Percentiles rank a stretch among this genome's conserved stretches.
Evolutionary conservation across 2,113 vertebrate genomes (phyloP).

Genomic region (Cinclus cinclus): DNA sequence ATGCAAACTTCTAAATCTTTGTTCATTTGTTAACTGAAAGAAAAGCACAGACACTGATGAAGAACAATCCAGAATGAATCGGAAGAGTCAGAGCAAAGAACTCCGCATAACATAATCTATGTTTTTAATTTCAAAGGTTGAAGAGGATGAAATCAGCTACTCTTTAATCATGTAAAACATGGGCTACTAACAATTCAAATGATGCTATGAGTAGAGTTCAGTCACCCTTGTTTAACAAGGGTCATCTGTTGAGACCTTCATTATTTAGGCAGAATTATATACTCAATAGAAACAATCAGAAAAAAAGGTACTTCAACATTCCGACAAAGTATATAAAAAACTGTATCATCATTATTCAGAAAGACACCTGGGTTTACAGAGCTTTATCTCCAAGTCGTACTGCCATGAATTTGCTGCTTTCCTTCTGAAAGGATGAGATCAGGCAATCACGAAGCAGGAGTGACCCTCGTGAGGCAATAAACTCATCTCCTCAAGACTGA

Average conservation of each 20-base stretch:
- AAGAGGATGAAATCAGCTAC: neutral
- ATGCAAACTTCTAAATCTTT: neutral
- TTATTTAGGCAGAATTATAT: neutral
- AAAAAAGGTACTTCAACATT: neutral
- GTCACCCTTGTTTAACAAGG: neutral
- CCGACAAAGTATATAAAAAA: neutral
- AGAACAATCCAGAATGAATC: neutral
- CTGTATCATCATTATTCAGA: neutral
- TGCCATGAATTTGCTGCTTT: neutral
- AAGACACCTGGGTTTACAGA: neutral
- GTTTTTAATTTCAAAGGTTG: neutral
- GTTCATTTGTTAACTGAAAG: neutral
- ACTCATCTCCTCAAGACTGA: neutral
- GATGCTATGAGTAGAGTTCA: neutral
- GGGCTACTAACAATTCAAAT: neutral
- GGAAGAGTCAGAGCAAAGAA: neutral
- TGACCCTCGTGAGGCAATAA: neutral
- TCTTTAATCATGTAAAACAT: neutral
- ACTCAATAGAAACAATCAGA: neutral
- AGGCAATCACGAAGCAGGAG: neutral
- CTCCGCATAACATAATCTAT: neutral
- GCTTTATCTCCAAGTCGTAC: neutral
- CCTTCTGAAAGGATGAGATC: neutral
- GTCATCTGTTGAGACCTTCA: neutral
- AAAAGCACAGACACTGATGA: neutral